Base-by-base conservation (phyloP, 2,888 invertebrate genomes). In the Cephus rjabovi region DNA sequence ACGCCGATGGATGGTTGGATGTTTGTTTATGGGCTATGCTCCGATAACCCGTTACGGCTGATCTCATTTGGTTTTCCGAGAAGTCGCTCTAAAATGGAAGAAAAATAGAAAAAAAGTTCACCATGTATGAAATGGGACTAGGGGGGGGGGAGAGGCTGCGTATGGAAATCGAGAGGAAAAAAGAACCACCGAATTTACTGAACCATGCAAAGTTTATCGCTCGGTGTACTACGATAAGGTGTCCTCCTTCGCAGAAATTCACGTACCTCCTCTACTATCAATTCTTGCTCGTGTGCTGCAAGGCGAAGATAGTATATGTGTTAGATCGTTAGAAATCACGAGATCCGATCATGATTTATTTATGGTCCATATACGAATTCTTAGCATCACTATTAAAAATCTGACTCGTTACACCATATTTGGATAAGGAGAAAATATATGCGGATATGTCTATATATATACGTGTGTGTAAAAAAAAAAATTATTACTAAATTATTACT, bases 191-290 rank as follows among this genome's bases (percentile, higher is more conserved):
- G 80, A 87, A 87, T 87, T 87, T 86, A 86, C 83, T 87, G 86
- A 89, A 87, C 86, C 82, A 81, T 75, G 74, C 79, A 82, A 81
- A 87, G 87, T 88, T 89, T 89, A 89, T 89, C 89, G 83, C 75
- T 78, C 81, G 82, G 81, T 81, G 81, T 79, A 81, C 81, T 84
- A 83, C 78, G 86, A 86, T 86, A 86, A 85, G 81, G 73, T 79
- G 30, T 31, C 31, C 56, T 33, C 23, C 73, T 77, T 77, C 73
- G 75, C 77, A 34, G 30, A 75, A 68, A 33, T 68, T 40, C 15
- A 34, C 35, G 74, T 40, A 71, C 77, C 70, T 79, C 56, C 30
- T 69, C 12, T 74, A 15, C 34, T n/a, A 15, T 35, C 23, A 12
- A 34, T 74, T 74, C 33, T 33, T 15, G 23, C 9, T 9, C 23